Conservation (phyloP, 2,113 vertebrate genomes). For the Seriola rivoliana region DNA sequence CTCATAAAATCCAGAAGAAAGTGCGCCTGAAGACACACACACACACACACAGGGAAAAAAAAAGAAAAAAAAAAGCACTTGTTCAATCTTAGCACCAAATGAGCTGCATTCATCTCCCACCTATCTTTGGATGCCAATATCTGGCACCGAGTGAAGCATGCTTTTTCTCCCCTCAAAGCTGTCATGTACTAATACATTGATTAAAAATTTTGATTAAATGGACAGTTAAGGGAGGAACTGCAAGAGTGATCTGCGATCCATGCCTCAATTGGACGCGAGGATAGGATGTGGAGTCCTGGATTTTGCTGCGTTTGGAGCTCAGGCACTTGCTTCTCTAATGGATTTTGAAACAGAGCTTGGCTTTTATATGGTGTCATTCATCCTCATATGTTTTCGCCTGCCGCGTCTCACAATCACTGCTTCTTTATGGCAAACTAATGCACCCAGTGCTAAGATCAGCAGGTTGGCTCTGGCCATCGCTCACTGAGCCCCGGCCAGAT, state of each 20-base stretch:
- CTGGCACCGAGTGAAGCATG: slow-evolving; percentile 60
- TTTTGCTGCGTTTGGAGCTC: slow-evolving; percentile 39
- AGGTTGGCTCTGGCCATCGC: slow-evolving; percentile 70
- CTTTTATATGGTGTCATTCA: slow-evolving; percentile 81
- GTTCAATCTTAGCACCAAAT: slow-evolving; percentile 62
- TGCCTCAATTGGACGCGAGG: slow-evolving; percentile 43
- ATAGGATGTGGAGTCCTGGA: slow-evolving; percentile 31
- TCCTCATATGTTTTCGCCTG: slow-evolving; percentile 80
- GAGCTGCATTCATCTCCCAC: slow-evolving; percentile 71
- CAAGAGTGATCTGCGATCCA: slow-evolving; percentile 51
- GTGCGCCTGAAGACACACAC: neutral
- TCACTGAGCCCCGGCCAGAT: slow-evolving; percentile 60
- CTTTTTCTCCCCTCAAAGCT: slow-evolving; percentile 54
- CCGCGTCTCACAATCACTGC: slow-evolving; percentile 74
- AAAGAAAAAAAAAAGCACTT: slow-evolving; percentile 22
- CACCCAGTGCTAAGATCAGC: slow-evolving; percentile 79
- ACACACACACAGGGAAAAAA: neutral
- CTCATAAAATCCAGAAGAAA: slow-evolving; percentile 33
- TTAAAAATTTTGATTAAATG: slow-evolving; percentile 75
- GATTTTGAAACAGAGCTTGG: slow-evolving; percentile 78
- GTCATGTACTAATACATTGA: slow-evolving; percentile 73
- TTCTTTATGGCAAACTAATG: slow-evolving; percentile 82
- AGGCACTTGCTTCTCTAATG: slow-evolving; percentile 70
- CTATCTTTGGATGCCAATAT: slow-evolving; percentile 71
- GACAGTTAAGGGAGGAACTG: slow-evolving; percentile 62